A percentile compares a stretch with the other conserved stretches of the same genome.
Conservation (phyloP, 2,797 vertebrate genomes). For the Anabacerthia variegaticeps region DNA sequence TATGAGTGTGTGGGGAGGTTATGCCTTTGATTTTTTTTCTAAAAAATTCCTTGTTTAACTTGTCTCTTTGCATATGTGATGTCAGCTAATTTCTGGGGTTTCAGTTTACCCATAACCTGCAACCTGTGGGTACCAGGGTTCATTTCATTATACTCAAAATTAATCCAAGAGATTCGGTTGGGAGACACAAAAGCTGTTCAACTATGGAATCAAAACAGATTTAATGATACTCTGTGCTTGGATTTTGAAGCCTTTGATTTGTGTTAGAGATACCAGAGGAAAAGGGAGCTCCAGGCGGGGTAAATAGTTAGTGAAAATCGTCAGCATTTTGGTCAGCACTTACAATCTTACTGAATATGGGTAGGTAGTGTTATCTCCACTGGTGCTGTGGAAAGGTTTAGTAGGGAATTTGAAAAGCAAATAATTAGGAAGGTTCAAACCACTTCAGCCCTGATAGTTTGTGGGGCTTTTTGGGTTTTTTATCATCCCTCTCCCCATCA, state of each 20-base stretch:
- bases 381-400: neutral
- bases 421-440: neutral
- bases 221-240: neutral
- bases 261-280: neutral
- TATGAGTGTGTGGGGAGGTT: neutral
- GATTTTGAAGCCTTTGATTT: neutral
- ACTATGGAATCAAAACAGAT: neutral
- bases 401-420: neutral
- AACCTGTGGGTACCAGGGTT: neutral
- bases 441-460: neutral
- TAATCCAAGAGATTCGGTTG: neutral
- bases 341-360: neutral
- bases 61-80: neutral
- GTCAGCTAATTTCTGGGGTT: neutral
- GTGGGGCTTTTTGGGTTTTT: neutral
- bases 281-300: neutral
- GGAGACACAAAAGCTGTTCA: neutral
- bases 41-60: neutral
- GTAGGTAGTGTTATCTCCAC: neutral
- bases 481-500: neutral
- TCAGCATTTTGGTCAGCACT: neutral
- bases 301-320: neutral
- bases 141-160: neutral
- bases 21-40: neutral
- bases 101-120: neutral